Conservation (phyloP, 2,113 vertebrate genomes). For the Sinocyclocheilus rhinocerous region DNA sequence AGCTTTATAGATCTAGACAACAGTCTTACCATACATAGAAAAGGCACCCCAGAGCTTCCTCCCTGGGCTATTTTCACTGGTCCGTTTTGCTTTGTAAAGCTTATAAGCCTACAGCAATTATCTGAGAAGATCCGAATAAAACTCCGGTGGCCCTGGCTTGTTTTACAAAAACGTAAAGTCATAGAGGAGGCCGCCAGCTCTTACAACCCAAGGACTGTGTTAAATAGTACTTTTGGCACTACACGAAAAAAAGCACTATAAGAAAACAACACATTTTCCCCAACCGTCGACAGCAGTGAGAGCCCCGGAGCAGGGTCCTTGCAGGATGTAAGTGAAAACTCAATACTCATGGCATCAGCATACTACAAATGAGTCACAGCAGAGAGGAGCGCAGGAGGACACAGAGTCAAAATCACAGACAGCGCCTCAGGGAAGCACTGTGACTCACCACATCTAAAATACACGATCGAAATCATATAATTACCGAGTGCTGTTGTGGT, state of each 20-base stretch:
- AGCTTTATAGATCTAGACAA: background rate
- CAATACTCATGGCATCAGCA: conserved; percentile 6
- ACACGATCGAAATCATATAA: conserved; percentile 28
- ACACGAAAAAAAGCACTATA: background rate
- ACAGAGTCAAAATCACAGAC: conserved; percentile 20
- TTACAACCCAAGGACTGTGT: background rate
- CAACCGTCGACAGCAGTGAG: background rate
- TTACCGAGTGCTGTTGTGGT: background rate
- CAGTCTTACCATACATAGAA: background rate
- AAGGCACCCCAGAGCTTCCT: conserved; percentile 5
- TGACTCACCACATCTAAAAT: conserved; percentile 38
- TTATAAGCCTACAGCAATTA: conserved; percentile 18
- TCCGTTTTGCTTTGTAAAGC: conserved; percentile 16
- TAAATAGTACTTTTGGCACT: conserved; percentile 9
- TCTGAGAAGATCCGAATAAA: conserved; percentile 3
- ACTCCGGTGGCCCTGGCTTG: background rate
- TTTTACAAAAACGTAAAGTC: background rate
- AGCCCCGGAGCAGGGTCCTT: background rate
- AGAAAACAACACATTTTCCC: conserved; percentile 6
- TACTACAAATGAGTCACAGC: conserved; percentile 42
- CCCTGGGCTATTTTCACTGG: background rate
- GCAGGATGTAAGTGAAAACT: conserved; percentile 29
- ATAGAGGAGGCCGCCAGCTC: background rate
- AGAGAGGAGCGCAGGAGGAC: background rate
- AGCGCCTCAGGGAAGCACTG: conserved; percentile 24